A percentile compares a stretch with the other conserved stretches of the same genome.
These are phyloP conservation scores for Halichondria panicea DNA, from an alignment of 37 sponge, comb jelly and placozoan genomes.

Conservation along the genomic window DNA sequence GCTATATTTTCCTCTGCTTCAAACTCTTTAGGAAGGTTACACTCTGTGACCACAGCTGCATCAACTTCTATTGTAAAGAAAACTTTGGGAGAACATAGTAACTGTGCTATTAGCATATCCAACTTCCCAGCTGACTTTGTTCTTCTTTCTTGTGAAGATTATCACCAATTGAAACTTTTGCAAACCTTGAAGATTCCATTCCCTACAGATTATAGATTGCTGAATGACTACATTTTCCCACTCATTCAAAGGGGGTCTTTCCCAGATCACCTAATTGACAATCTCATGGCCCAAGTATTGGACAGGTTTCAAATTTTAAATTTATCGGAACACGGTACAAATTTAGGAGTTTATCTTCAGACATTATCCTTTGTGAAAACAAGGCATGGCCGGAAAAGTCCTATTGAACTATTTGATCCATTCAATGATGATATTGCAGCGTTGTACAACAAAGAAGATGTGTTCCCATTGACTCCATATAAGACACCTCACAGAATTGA, in stretches of 20 bases:
- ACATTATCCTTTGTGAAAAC: too few species aligned
- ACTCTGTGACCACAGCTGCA: slow-evolving; percentile 8
- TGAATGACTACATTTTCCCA: slow-evolving; percentile 17
- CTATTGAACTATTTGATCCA: slow-evolving; percentile 2
- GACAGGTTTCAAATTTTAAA: neutral
- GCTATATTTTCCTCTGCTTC: neutral
- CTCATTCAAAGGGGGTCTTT: slow-evolving; percentile 15
- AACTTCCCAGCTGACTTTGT: slow-evolving; percentile 17
- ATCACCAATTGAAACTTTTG: slow-evolving; percentile 19
- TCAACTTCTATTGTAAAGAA: neutral
- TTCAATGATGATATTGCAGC: neutral
- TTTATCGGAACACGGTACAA: too few species aligned
- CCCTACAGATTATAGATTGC: slow-evolving; percentile 12
- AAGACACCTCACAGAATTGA: neutral
- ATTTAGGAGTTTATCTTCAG: too few species aligned
- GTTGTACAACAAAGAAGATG: slow-evolving; percentile 21
- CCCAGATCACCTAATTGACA: neutral
- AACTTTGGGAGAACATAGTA: slow-evolving; percentile 16
- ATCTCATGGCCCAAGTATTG: slow-evolving; percentile 29
- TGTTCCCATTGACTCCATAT: slow-evolving; percentile 31
- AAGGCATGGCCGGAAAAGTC: too few species aligned
- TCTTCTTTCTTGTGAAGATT: neutral
- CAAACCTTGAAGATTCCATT: neutral
- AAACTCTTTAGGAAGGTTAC: slow-evolving; percentile 6
- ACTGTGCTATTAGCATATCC: slow-evolving; percentile 2